Evolutionary conservation across 2,113 vertebrate species (phyloP), one percentile per base, ranked within the genome.

Genomic region (Sylvicapra grimmia): DNA sequence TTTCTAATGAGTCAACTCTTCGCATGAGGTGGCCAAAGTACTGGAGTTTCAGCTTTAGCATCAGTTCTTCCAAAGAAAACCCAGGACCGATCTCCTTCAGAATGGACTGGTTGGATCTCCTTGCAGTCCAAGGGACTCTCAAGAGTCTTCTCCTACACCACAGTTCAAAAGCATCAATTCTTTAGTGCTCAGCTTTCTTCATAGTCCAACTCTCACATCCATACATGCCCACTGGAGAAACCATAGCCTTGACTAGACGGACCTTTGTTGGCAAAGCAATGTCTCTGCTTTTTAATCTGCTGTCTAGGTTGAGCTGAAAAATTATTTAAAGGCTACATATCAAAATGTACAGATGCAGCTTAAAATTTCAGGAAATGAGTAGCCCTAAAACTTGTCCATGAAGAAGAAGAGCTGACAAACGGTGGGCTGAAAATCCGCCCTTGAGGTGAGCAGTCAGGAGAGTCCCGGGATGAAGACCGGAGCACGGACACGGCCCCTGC

Each of bases 31-130:
- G 68, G 68, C 10, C 68, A 72, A 23, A 72, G n/a, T 40, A 72
- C 36, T 72, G 19, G 68, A 72, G 5, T 6, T 72, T 72, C 68
- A 72, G 9, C 65, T 72, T 72, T 5, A 23, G 2, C 68, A 40
- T 72, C n/a, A 72, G 0, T 36, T 5, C 19, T 72, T 72, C 19
- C 68, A 40, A 40, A 23, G 68, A 72, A 12, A 0, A 2, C 5
- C 0, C 68, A 72, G 19, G n/a, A 3, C 9, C 0, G 0, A 36
- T 23, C 18, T 72, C 65, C 19, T 21, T 72, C 0, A 72, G 68
- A 11, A 40, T 40, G n/a, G 5, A 36, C 19, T 72, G 18, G 9
- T 36, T 36, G 68, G n/a, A 36, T 72, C n/a, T 72, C 68, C 68
- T 72, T 72, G 68, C n/a, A 36, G 19, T 36, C 9, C 65, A 36